Percentiles rank a stretch among this genome's conserved stretches.
phyloP scores from a whole-genome alignment of 2,888 invertebrate species.

The Aspidiotus destructor region DNA sequence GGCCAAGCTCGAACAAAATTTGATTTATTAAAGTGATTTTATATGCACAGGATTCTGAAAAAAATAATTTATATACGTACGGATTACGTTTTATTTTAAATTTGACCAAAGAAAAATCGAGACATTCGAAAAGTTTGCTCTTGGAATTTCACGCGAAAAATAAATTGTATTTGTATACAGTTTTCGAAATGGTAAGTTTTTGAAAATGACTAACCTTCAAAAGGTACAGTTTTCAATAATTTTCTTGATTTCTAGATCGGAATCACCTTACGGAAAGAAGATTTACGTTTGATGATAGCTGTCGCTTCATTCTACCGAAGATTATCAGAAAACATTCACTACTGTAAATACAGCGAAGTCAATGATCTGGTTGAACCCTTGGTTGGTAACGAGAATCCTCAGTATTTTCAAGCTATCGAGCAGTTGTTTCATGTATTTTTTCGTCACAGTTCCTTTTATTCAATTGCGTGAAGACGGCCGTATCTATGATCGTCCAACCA shows the following conservation, averaged over 20 bases:
- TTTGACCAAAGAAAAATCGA: constrained; percentile 20
- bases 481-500: constrained; percentile 16
- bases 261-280: constrained; percentile 11
- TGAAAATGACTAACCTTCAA: background rate
- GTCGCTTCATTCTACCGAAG: constrained; percentile 16
- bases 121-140: constrained; percentile 19
- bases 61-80: constrained; percentile 23
- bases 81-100: constrained; percentile 22
- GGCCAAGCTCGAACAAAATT: background rate
- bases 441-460: constrained; percentile 20
- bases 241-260: constrained; percentile 11
- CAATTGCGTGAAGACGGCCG: constrained; percentile 9
- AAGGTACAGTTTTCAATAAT: background rate
- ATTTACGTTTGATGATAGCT: constrained; percentile 18
- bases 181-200: constrained; percentile 18
- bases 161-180: constrained; percentile 19
- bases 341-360: constrained; percentile 21
- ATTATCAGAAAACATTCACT: constrained; percentile 17
- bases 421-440: background rate
- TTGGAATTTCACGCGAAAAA: constrained; percentile 17
- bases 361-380: constrained; percentile 24
- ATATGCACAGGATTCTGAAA: constrained; percentile 10
- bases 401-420: background rate
- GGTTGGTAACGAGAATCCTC: constrained; percentile 9
- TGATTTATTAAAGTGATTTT: background rate